Conservation (phyloP, 2,888 invertebrate species). For the Microchrysa polita region DNA sequence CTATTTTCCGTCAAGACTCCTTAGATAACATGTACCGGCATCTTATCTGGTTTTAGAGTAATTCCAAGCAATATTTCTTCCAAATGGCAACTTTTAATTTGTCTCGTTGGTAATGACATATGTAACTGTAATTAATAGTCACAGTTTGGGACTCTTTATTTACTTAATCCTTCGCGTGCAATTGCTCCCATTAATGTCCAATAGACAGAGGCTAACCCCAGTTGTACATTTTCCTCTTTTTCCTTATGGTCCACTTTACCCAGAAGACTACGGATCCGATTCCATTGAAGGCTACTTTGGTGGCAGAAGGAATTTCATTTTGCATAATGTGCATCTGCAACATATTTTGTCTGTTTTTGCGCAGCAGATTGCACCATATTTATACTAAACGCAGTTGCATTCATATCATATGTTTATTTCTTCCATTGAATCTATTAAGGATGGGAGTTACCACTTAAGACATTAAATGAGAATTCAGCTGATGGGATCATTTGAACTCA, state of each 20-base stretch:
- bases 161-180: conserved; percentile 52
- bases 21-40: too few relatives aligned
- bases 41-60: too few relatives aligned
- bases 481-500: too few relatives aligned
- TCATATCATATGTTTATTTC: conserved; percentile 21
- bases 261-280: conserved; percentile 4
- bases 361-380: conserved; percentile 33
- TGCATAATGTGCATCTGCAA: conserved; percentile 55
- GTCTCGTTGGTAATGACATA: conserved; percentile 52
- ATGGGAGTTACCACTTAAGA: neutral
- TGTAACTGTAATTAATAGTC: conserved; percentile 55
- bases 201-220: conserved; percentile 50
- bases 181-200: conserved; percentile 55
- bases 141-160: conserved; percentile 52
- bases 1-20: too few relatives aligned
- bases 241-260: neutral
- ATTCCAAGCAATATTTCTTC: too few relatives aligned
- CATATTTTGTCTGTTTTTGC: conserved; percentile 39
- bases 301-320: conserved; percentile 52
- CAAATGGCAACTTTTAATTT: too few relatives aligned
- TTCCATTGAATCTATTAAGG: neutral
- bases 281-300: conserved; percentile 2
- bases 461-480: neutral
- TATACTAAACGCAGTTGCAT: conserved; percentile 31
- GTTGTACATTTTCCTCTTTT: conserved; percentile 43